Evolutionary conservation across 1,140 invertebrate genomes (phyloP), one percentile per base, ranked within the genome.

Genomic region (Pseudomyrmex pallidus): DNA sequence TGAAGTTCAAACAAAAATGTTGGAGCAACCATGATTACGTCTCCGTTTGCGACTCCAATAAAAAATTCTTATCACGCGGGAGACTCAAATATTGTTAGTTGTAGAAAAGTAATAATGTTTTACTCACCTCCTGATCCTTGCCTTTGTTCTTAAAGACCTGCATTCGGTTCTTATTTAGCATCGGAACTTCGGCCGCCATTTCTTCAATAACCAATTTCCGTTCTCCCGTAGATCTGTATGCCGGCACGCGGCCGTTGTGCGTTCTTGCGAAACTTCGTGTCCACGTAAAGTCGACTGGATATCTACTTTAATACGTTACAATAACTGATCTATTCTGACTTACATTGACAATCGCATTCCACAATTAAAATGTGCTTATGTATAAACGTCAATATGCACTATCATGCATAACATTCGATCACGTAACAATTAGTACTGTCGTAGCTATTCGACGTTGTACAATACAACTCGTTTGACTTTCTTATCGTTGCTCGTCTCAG

Each of bases 141-240:
- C 98, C 98, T 96, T 98, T 98, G 95, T 99, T 98, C 96, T 99
- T 99, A 94, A 98, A 99, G 94, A 97, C 97, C 95, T 98, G 96
- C 95, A 98, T 96, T 94, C 98, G 96, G 95, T 96, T 96, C 95
- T 97, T 97, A 94, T 95, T 95, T 95, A 95, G 95, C 94, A 96
- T 96, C 46, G 76, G 62, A 8, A 44, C 66, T 93, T 97, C 96
- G 85, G 95, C 95, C 95, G 96, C 96, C 96, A 97, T 97, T 96
- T 96, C 97, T 94, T 92, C 91, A 91, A 92, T 93, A 95, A 94
- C 91, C 90, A 92, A 92, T 93, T 83, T 91, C 88, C 87, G 70
- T 74, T 54, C 72, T 90, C 72, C 48, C 64, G 83, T 48, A 78
- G 83, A 89, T 85, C 78, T 90, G 73, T 88, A 73, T 73, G 80